A percentile compares a stretch with the other conserved stretches of the same genome.
Conservation (phyloP, 1,140 invertebrate species). For the Riptortus pedestris region DNA sequence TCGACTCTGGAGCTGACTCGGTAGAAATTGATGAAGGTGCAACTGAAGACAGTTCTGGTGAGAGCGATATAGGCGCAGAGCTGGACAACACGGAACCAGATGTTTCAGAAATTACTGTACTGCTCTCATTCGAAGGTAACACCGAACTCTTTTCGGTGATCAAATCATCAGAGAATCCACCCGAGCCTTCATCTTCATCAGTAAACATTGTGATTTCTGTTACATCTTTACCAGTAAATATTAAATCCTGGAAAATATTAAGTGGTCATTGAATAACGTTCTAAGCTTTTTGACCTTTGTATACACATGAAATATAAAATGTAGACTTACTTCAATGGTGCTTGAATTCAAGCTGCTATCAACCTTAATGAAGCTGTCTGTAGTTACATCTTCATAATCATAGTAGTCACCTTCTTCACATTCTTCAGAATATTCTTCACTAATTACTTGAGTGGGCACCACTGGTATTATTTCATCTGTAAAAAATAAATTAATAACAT, state of each 20-base stretch:
- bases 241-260: not conserved
- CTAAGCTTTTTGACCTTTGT: too few relatives aligned
- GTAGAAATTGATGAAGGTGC: not conserved
- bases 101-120: not conserved
- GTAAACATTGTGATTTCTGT: constrained; percentile 13
- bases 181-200: constrained; percentile 27
- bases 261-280: too few relatives aligned
- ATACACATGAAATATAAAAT: too few relatives aligned
- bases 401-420: constrained; percentile 42
- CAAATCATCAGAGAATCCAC: constrained; percentile 19
- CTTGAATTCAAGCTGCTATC: not conserved
- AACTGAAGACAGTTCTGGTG: not conserved
- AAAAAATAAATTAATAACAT: constrained; percentile 30
- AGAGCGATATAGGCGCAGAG: not conserved
- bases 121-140: not conserved
- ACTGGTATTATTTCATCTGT: constrained; percentile 56
- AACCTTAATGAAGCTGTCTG: not conserved
- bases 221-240: not conserved
- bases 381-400: constrained; percentile 15
- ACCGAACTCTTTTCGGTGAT: not conserved
- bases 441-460: constrained; percentile 44
- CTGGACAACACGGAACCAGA: not conserved
- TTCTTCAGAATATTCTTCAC: constrained; percentile 40
- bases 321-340: constrained; percentile 2
- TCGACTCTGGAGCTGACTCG: constrained; percentile 30